Evolutionary conservation across 2,113 vertebrate genomes (phyloP).

Genomic region (Sinocyclocheilus grahami): DNA sequence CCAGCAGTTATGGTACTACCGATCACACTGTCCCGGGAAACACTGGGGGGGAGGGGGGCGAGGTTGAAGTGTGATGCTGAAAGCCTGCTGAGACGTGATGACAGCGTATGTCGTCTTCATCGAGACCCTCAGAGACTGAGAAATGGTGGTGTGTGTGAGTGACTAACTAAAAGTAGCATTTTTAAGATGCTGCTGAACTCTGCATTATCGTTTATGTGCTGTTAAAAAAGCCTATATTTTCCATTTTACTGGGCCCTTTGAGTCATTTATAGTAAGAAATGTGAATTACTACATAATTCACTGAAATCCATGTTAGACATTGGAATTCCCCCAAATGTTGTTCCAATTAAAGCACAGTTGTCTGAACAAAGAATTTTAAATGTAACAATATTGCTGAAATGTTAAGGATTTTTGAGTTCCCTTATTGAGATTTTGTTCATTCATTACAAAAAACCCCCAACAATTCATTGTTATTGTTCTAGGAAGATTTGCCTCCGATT

Average conservation of each 20-base stretch:
- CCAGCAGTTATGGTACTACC: constrained; percentile 45
- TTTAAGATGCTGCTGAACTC: not conserved
- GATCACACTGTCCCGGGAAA: constrained; percentile 27
- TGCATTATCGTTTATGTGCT: not conserved
- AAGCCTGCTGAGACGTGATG: constrained; percentile 38
- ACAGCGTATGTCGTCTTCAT: constrained; percentile 17
- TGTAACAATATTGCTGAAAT: too few species aligned
- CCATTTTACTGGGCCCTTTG: too few species aligned
- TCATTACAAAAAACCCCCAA: not conserved
- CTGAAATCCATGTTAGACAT: too few species aligned
- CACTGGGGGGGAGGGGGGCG: not conserved
- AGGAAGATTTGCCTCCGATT: not conserved
- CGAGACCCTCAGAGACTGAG: not conserved
- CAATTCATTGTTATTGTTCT: not conserved
- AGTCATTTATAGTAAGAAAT: too few species aligned
- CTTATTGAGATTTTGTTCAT: not conserved
- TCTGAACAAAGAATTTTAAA: too few species aligned
- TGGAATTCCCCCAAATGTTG: too few species aligned
- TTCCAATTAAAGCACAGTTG: too few species aligned
- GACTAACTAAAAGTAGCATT: not conserved
- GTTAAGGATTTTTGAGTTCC: too few species aligned
- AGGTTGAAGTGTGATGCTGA: constrained; percentile 27
- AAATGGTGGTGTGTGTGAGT: not conserved
- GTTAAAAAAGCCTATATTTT: too few species aligned
- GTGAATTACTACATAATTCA: too few species aligned